Percentiles rank a stretch among this genome's conserved stretches.
These are phyloP conservation scores for Galaxias olidus DNA, from an alignment of 2,797 vertebrate species.

Conservation along the genomic window DNA sequence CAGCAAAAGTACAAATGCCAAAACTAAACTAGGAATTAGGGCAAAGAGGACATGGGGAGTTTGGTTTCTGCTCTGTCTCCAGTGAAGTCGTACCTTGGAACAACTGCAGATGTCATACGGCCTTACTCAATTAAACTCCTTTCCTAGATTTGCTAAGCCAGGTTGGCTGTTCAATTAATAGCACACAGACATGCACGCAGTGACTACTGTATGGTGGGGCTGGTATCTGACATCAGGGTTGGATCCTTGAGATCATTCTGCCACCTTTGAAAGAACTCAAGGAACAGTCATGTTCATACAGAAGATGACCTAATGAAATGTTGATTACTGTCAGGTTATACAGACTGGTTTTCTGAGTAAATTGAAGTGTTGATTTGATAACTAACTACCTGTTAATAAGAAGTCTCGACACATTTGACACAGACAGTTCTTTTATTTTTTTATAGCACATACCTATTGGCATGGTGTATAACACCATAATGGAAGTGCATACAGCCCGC, in stretches of 20 bases:
- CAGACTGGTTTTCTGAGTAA: not conserved
- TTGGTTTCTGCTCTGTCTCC: conserved; percentile 15
- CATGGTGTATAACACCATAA: conserved; percentile 28
- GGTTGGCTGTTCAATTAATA: conserved; percentile 32
- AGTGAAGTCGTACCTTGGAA: conserved; percentile 26
- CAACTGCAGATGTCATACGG: conserved; percentile 36
- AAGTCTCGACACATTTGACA: conserved; percentile 33
- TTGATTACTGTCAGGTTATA: not conserved
- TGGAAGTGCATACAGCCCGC: conserved; percentile 36
- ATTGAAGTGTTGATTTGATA: conserved; percentile 23
- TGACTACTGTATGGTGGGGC: not conserved
- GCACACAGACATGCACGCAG: conserved; percentile 7
- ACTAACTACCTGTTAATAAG: conserved; percentile 37
- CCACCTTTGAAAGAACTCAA: not conserved
- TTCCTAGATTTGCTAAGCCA: not conserved
- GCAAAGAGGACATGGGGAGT: conserved; percentile 24
- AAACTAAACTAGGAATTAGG: conserved; percentile 16
- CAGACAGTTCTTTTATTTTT: not conserved
- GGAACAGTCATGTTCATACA: too few relatives aligned
- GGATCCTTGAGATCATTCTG: not conserved
- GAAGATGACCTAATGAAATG: not conserved
- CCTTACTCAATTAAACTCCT: conserved; percentile 27
- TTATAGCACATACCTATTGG: too few relatives aligned
- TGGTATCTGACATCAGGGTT: conserved; percentile 44
- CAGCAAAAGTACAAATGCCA: conserved; percentile 7